phyloP scores from a whole-genome alignment of 92 coral and sea anemone species.

The Porites cylindrica region DNA sequence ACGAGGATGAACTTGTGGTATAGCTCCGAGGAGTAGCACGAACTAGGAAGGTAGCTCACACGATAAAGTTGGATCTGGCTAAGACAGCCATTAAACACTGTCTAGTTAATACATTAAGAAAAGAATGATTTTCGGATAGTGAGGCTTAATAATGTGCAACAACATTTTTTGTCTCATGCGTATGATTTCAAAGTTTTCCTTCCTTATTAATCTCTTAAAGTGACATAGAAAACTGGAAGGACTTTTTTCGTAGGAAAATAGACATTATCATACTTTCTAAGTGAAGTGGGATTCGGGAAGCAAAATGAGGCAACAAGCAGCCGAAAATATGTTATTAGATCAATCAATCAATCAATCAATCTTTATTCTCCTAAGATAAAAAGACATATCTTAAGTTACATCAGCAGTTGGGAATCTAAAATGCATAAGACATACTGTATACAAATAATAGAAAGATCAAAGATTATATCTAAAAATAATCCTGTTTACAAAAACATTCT shows the following conservation, averaged over 20 bases:
- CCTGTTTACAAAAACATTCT: too few relatives aligned
- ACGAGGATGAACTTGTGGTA: slow-evolving; percentile 9
- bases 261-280: background rate
- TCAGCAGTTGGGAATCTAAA: too few relatives aligned
- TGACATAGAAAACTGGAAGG: background rate
- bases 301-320: background rate
- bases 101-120: slow-evolving; percentile 2
- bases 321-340: too few relatives aligned
- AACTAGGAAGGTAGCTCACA: slow-evolving; percentile 7
- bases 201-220: slow-evolving; percentile 2
- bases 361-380: too few relatives aligned
- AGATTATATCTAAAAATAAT: too few relatives aligned
- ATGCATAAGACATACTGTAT: too few relatives aligned
- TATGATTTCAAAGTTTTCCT: slow-evolving; percentile 16
- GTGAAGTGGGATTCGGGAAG: slow-evolving; percentile 1
- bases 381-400: too few relatives aligned
- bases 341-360: too few relatives aligned
- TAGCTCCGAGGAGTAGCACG: slow-evolving; percentile 26
- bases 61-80: slow-evolving; percentile 3
- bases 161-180: slow-evolving; percentile 3
- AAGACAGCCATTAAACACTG: slow-evolving; percentile 14
- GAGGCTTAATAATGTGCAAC: slow-evolving; percentile 1
- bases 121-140: slow-evolving; percentile 14
- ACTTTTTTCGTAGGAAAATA: background rate
- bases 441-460: too few relatives aligned